Evolutionary conservation across 2,113 vertebrate species (phyloP).

Genomic region (Oreochromis niloticus): DNA sequence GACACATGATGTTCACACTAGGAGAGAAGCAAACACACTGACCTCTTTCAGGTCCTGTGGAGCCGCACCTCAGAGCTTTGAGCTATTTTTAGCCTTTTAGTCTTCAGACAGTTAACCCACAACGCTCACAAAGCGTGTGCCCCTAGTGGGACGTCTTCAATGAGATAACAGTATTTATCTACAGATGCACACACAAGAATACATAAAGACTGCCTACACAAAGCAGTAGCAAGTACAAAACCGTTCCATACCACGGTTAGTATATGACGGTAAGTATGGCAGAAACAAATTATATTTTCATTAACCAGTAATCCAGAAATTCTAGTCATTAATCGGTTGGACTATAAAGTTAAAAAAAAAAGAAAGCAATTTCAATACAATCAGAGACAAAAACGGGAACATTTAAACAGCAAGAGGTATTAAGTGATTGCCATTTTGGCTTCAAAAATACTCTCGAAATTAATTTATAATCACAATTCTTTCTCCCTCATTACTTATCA

Average conservation of each 20-base stretch:
- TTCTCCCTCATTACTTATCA: neutral
- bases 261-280: too few relatives aligned
- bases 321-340: neutral
- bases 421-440: neutral
- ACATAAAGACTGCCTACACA: neutral
- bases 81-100: constrained; percentile 51
- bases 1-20: constrained; percentile 26
- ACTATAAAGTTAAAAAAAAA: neutral
- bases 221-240: neutral
- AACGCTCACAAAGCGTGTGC: neutral
- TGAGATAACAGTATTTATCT: neutral
- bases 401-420: neutral
- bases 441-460: neutral
- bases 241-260: neutral
- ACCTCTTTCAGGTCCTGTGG: constrained; percentile 41
- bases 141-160: neutral
- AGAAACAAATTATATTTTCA: neutral
- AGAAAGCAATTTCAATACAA: neutral
- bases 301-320: neutral
- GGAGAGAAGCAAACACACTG: constrained; percentile 40
- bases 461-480: neutral
- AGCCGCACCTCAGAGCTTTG: constrained; percentile 27
- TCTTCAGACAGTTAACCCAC: constrained; percentile 51
- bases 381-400: neutral
- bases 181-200: neutral